A percentile compares a stretch with the other conserved stretches of the same genome.
Evolutionary conservation across 2,797 vertebrate genomes (phyloP).

Genomic region (Tokudaia muenninki): DNA sequence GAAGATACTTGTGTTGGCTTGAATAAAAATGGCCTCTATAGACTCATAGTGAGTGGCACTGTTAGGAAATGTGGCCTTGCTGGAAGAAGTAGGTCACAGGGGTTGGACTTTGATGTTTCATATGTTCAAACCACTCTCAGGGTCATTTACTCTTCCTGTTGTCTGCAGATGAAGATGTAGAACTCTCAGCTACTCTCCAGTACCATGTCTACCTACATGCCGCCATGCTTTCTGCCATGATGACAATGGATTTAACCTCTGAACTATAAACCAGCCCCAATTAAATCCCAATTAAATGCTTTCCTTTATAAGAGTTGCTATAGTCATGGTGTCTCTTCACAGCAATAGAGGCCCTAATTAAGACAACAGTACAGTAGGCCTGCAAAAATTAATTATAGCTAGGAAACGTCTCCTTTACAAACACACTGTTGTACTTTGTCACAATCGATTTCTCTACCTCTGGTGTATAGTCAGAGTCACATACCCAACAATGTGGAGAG

Average conservation of each 20-base stretch:
- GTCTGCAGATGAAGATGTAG: background rate
- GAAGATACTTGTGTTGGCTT: background rate
- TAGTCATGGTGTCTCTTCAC: background rate
- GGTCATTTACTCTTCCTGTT: background rate
- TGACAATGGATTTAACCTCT: background rate
- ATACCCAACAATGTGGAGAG: background rate
- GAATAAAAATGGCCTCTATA: background rate
- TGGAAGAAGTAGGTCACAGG: background rate
- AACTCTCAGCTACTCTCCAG: background rate
- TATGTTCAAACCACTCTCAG: background rate
- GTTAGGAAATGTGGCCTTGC: background rate
- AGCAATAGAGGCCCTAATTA: background rate
- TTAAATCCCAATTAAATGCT: background rate
- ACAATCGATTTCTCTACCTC: background rate
- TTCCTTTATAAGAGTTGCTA: background rate
- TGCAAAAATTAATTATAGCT: background rate
- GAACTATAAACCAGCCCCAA: background rate
- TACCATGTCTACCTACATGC: background rate
- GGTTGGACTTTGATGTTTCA: background rate
- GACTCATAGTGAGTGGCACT: background rate
- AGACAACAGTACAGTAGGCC: background rate
- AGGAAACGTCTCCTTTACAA: background rate
- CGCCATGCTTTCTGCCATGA: background rate
- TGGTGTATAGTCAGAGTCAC: background rate
- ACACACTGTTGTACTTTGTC: background rate